Conservation (phyloP, 2,113 vertebrate genomes). For the Sitta europaea region DNA sequence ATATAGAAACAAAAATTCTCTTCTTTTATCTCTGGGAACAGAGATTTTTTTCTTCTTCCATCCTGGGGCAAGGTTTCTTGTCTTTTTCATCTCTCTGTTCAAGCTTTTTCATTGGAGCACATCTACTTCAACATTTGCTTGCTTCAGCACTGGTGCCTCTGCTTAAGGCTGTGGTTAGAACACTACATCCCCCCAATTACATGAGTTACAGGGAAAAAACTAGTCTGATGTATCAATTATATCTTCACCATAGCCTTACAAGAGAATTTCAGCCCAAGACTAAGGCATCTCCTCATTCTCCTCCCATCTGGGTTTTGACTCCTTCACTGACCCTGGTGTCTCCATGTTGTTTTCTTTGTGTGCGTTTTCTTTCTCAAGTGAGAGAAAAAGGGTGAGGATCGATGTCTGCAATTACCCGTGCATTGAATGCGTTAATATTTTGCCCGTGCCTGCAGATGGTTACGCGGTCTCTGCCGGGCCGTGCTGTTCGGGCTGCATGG, state of each 20-base stretch:
- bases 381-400: too few relatives aligned
- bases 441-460: rapidly evolving
- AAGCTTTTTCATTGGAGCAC: neutral
- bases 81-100: neutral
- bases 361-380: too few relatives aligned
- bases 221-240: neutral
- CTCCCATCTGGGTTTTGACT: neutral
- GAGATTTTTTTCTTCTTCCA: neutral
- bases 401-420: neutral
- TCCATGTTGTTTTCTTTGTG: neutral
- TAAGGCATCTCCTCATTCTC: neutral
- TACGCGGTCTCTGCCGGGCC: neutral
- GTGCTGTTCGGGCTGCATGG: neutral
- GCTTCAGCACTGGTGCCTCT: neutral
- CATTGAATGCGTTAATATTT: neutral
- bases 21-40: neutral
- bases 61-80: neutral
- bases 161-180: neutral
- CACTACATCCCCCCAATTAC: too few relatives aligned
- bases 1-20: neutral
- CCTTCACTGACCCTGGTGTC: neutral
- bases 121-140: neutral
- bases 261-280: neutral
- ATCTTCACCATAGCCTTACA: neutral
- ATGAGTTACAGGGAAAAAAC: neutral